Evolutionary conservation across 1,140 invertebrate genomes (phyloP).

Genomic region (Calycopis cecrops): DNA sequence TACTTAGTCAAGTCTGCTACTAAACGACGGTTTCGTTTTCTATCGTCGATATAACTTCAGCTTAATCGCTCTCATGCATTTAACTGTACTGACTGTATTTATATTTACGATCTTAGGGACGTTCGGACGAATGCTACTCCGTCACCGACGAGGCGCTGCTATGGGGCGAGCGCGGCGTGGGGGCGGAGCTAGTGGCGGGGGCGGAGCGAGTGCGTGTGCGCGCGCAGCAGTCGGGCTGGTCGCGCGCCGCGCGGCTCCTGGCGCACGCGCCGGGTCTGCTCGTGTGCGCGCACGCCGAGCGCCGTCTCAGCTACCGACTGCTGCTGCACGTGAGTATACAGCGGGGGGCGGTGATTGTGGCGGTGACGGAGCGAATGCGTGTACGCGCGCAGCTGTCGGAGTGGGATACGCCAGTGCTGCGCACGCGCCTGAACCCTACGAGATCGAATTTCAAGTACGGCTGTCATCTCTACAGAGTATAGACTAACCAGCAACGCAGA

Average conservation of each 20-base stretch:
- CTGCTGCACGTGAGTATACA: conserved; percentile 44
- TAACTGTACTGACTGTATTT: too few species aligned
- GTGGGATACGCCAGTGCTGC: background rate
- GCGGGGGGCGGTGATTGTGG: too few species aligned
- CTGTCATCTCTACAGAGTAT: too few species aligned
- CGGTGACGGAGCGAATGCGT: too few species aligned
- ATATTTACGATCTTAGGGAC: conserved; percentile 27
- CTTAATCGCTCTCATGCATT: too few species aligned
- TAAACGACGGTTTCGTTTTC: too few species aligned
- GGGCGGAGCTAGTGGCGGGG: conserved; percentile 23
- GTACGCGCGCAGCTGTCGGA: too few species aligned
- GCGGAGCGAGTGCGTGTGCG: conserved; percentile 44
- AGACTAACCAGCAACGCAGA: too few species aligned
- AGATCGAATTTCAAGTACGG: too few species aligned
- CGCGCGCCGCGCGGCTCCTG: conserved; percentile 39
- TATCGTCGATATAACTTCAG: too few species aligned
- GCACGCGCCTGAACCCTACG: too few species aligned
- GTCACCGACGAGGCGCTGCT: conserved; percentile 49
- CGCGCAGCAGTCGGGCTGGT: conserved; percentile 55
- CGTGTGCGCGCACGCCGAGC: conserved; percentile 49
- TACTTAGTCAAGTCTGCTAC: too few species aligned
- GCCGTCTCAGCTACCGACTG: conserved; percentile 45
- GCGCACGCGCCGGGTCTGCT: conserved; percentile 52
- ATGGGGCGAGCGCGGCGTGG: conserved; percentile 32
- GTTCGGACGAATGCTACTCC: conserved; percentile 44